Conservation (phyloP, 2,113 vertebrate genomes). For the Nematolebias whitei region DNA sequence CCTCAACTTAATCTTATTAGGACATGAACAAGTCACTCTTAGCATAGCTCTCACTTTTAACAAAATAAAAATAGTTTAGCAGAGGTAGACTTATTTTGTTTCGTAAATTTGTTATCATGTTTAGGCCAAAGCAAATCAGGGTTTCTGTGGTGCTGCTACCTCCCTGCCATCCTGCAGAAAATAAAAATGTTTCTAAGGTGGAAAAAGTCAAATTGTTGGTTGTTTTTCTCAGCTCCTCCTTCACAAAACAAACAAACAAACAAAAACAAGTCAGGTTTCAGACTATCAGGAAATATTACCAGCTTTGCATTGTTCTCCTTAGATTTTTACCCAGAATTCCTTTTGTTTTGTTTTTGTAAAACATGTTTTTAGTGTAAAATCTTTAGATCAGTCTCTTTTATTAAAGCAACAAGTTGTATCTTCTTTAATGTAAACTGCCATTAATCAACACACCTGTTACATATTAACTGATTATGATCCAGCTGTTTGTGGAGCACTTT, state of each 20-base stretch:
- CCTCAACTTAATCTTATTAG: too few relatives aligned
- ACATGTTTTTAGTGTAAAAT: slow-evolving; percentile 49
- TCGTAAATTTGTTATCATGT: too few relatives aligned
- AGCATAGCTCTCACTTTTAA: too few relatives aligned
- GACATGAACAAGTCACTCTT: too few relatives aligned
- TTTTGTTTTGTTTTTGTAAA: slow-evolving; percentile 43
- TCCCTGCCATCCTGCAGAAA: slow-evolving; percentile 15
- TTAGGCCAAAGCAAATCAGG: neutral
- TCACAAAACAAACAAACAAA: neutral
- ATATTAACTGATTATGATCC: slow-evolving; percentile 55
- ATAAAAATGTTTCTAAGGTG: neutral
- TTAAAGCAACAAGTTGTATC: slow-evolving; percentile 59
- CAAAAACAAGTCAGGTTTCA: neutral
- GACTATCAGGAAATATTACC: neutral
- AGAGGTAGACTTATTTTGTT: too few relatives aligned
- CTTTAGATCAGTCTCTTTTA: slow-evolving; percentile 61
- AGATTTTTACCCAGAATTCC: slow-evolving; percentile 25
- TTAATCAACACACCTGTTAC: slow-evolving; percentile 52
- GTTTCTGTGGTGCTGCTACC: slow-evolving; percentile 5
- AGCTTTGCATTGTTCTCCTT: slow-evolving; percentile 1
- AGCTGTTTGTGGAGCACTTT: slow-evolving; percentile 77
- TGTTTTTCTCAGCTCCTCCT: slow-evolving; percentile 1
- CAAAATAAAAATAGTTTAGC: too few relatives aligned
- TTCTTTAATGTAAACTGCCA: slow-evolving; percentile 49
- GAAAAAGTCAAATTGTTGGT: neutral